Percentiles rank a stretch among this genome's conserved stretches.
Evolutionary conservation across 2,888 invertebrate species (phyloP).

Genomic region (Sinopyrophorus schimmeli): DNA sequence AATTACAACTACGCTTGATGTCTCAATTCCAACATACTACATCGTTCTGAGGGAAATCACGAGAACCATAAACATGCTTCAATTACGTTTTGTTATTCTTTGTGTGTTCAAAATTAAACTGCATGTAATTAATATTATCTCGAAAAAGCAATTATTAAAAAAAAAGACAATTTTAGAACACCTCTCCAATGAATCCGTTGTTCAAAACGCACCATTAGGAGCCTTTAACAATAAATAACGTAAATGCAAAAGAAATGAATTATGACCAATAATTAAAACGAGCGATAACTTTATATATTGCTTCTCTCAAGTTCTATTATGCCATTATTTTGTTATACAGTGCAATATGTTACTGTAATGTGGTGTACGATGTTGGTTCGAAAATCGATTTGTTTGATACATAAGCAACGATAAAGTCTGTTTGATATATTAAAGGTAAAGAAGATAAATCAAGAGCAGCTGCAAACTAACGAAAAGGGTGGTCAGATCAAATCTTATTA

Average conservation of each 20-base stretch:
- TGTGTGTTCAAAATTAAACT: too few species aligned
- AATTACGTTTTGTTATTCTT: conserved; percentile 42
- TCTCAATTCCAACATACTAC: conserved; percentile 40
- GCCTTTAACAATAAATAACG: too few species aligned
- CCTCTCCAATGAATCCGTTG: too few species aligned
- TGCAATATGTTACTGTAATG: conserved; percentile 21
- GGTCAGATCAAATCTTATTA: conserved; percentile 21
- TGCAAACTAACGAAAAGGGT: conserved; percentile 22
- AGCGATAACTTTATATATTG: conserved; percentile 2
- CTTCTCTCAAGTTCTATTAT: conserved; percentile 7
- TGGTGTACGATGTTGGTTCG: conserved; percentile 27
- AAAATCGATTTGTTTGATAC: conserved; percentile 40
- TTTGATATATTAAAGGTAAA: conserved; percentile 33
- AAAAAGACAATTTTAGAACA: too few species aligned
- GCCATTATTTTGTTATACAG: conserved; percentile 17
- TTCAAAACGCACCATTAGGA: too few species aligned
- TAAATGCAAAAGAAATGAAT: too few species aligned
- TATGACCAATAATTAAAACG: conserved; percentile 9
- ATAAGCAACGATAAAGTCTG: conserved; percentile 37
- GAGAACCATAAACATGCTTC: conserved; percentile 45
- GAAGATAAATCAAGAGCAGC: conserved; percentile 29
- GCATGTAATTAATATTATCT: too few species aligned
- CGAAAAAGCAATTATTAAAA: too few species aligned
- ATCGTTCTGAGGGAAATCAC: conserved; percentile 38
- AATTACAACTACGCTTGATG: conserved; percentile 42